Evolutionary conservation across 2,113 vertebrate genomes (phyloP).

Genomic region (Lasiurus borealis): DNA sequence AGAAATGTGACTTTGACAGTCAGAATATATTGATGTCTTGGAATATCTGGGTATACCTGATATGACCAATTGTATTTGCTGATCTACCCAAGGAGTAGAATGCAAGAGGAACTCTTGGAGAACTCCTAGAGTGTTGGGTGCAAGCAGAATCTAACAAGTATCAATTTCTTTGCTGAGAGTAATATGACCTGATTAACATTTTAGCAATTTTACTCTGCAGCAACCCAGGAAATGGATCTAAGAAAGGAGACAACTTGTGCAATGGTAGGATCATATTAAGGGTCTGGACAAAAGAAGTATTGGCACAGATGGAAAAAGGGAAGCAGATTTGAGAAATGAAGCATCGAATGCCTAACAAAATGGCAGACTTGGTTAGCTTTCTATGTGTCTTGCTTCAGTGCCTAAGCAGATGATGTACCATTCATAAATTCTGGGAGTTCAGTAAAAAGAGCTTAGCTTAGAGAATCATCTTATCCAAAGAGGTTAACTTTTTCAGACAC

Average conservation of each 20-base stretch:
- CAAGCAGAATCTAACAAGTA: neutral
- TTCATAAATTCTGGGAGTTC: neutral
- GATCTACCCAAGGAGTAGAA: neutral
- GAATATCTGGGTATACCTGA: neutral
- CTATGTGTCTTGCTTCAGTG: neutral
- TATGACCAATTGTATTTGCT: neutral
- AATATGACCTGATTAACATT: neutral
- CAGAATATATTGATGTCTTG: neutral
- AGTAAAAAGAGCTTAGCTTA: neutral
- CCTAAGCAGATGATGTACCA: neutral
- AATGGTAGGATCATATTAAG: neutral
- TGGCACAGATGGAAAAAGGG: neutral
- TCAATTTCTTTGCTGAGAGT: neutral
- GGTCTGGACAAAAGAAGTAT: neutral
- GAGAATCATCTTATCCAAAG: conserved; percentile 14
- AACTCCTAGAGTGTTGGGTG: neutral
- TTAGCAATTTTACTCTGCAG: neutral
- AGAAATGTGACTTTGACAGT: neutral
- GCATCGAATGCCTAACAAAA: neutral
- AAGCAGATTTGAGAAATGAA: neutral
- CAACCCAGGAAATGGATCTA: neutral
- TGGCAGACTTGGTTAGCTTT: neutral
- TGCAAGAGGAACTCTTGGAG: neutral
- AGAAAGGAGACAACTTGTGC: neutral
- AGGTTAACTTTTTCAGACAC: conserved; percentile 49